These are phyloP conservation scores for Oncopodura yosiiana DNA, from an alignment of 1,140 invertebrate species.

Conservation along the genomic window DNA sequence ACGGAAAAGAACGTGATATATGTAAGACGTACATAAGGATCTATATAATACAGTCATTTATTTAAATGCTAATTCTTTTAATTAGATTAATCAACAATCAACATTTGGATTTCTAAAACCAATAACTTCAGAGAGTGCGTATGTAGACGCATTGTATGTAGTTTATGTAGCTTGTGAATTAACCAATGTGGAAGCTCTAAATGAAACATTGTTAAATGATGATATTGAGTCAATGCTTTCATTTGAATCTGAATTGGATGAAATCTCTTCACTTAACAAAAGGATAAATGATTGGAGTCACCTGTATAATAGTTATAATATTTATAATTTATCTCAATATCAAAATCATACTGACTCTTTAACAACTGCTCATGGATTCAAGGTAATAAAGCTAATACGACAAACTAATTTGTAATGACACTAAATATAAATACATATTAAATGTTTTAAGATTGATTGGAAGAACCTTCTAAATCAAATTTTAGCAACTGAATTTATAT, in stretches of 20 bases:
- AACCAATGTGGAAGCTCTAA: no score
- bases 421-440: no score
- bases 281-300: conserved; percentile 43
- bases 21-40: no score
- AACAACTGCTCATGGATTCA: no score
- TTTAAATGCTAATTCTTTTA: conserved; percentile 9
- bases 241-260: conserved; percentile 70
- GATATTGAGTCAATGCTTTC: conserved; percentile 61
- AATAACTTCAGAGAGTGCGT: conserved; percentile 74
- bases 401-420: no score
- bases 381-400: no score
- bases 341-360: conserved; percentile 38
- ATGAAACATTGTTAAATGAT: conserved; percentile 60
- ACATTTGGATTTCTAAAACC: conserved; percentile 74
- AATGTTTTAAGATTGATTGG: conserved; percentile 47
- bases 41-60: no score
- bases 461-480: conserved; percentile 37
- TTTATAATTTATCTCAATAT: conserved; percentile 45
- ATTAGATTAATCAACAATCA: conserved; percentile 72
- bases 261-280: conserved; percentile 50
- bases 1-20: conserved; percentile 76
- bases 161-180: no score
- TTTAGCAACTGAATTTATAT: conserved; percentile 31
- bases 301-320: conserved; percentile 51
- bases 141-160: no score